Evolutionary conservation across 2,888 invertebrate genomes (phyloP).

Genomic region (Lamellibrachia satsuma): DNA sequence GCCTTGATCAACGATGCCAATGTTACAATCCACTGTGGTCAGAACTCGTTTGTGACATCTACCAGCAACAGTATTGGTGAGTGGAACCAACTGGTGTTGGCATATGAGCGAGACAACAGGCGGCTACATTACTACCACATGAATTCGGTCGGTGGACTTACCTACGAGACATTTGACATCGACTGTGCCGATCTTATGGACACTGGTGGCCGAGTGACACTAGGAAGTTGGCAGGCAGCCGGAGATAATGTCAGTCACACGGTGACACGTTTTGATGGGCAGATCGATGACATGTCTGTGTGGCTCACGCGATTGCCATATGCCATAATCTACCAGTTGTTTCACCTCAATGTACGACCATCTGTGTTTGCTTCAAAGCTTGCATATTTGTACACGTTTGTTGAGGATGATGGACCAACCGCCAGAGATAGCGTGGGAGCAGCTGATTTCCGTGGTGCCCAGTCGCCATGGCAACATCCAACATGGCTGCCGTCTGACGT

Average conservation of each 20-base stretch:
- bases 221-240: conserved; percentile 50
- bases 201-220: conserved; percentile 44
- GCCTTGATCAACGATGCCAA: conserved; percentile 45
- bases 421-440: conserved; percentile 45
- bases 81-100: conserved; percentile 51
- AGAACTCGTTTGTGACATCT: conserved; percentile 32
- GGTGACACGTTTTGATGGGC: conserved; percentile 39
- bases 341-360: conserved; percentile 42
- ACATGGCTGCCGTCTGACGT: conserved; percentile 45
- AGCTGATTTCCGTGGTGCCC: conserved; percentile 45
- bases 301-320: conserved; percentile 47
- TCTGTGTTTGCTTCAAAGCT: conserved; percentile 36
- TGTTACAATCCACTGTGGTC: conserved; percentile 43
- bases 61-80: conserved; percentile 33
- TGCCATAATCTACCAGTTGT: conserved; percentile 46
- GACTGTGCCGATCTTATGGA: conserved; percentile 42
- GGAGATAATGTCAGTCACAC: conserved; percentile 28
- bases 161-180: conserved; percentile 40
- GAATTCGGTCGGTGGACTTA: conserved; percentile 39
- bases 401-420: conserved; percentile 45
- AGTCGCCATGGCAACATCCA: conserved; percentile 49
- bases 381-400: conserved; percentile 45
- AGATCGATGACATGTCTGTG: conserved; percentile 48
- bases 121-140: conserved; percentile 47
- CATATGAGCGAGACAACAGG: conserved; percentile 38